Evolutionary conservation across 1,140 invertebrate species (phyloP).

Genomic region (Drosophila punjabiensis): DNA sequence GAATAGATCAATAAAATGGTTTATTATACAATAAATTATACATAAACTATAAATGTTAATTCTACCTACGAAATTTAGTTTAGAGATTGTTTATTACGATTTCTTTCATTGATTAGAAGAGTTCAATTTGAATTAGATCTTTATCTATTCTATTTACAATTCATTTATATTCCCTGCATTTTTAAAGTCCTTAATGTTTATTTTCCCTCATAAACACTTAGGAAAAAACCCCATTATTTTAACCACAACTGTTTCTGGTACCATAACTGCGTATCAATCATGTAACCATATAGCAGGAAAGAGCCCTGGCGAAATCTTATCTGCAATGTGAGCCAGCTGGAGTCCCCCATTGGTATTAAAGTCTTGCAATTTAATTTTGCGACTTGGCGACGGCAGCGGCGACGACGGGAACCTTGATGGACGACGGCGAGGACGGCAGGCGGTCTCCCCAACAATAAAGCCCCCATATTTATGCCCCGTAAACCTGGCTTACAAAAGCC

Average conservation of each 20-base stretch:
- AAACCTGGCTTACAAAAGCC: constrained; percentile 48
- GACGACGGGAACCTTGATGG: constrained; percentile 44
- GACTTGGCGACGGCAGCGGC: constrained; percentile 22
- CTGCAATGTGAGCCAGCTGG: constrained; percentile 37
- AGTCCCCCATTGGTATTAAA: constrained; percentile 38
- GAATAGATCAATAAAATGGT: too few species aligned
- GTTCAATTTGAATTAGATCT: neutral
- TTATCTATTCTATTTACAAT: neutral
- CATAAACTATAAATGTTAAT: neutral
- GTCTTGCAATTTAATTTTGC: constrained; percentile 45
- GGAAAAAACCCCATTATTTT: constrained; percentile 19
- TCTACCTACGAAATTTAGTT: neutral
- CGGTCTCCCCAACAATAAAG: constrained; percentile 39
- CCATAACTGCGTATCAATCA: constrained; percentile 34
- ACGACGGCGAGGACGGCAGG: constrained; percentile 18
- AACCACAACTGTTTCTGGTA: constrained; percentile 11
- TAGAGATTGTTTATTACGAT: neutral
- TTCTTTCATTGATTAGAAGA: neutral
- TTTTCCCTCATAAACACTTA: neutral
- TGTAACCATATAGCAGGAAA: constrained; percentile 21
- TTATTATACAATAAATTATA: too few species aligned
- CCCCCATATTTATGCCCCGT: constrained; percentile 59
- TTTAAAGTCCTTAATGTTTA: neutral
- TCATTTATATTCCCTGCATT: too few species aligned
- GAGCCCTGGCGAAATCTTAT: constrained; percentile 44